Conservation (phyloP, 2,113 vertebrate species). For the Candoia aspera region DNA sequence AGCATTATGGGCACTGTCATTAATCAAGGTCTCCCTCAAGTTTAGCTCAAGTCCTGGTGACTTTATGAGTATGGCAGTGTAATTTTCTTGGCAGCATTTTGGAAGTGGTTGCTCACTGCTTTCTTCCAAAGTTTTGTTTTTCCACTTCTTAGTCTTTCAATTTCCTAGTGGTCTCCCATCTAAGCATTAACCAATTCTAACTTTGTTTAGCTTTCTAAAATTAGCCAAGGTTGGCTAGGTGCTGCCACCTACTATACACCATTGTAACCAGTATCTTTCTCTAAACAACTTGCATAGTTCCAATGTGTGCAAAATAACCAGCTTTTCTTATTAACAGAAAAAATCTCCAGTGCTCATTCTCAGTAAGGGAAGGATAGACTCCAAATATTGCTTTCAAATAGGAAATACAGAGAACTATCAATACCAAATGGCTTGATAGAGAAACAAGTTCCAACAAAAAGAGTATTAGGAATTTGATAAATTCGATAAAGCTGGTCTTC, state of each 20-base stretch:
- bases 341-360: not conserved
- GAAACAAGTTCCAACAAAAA: not conserved
- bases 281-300: not conserved
- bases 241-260: no score
- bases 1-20: not conserved
- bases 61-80: no score
- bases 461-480: not conserved
- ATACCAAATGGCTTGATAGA: not conserved
- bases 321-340: not conserved
- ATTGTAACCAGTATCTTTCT: no score
- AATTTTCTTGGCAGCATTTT: no score
- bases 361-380: slow-evolving; percentile 14
- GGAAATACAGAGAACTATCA: not conserved
- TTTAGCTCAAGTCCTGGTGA: no score
- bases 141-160: no score
- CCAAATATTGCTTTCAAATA: slow-evolving; percentile 42
- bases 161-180: no score
- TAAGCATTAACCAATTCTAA: no score
- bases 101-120: no score
- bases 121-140: no score
- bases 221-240: no score
- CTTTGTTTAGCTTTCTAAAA: no score
- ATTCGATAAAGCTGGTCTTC: not conserved
- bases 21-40: not conserved
- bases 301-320: not conserved